Evolutionary conservation across 2,113 vertebrate species (phyloP), one percentile per base, ranked within the genome.

Genomic region (Axis porcinus): DNA sequence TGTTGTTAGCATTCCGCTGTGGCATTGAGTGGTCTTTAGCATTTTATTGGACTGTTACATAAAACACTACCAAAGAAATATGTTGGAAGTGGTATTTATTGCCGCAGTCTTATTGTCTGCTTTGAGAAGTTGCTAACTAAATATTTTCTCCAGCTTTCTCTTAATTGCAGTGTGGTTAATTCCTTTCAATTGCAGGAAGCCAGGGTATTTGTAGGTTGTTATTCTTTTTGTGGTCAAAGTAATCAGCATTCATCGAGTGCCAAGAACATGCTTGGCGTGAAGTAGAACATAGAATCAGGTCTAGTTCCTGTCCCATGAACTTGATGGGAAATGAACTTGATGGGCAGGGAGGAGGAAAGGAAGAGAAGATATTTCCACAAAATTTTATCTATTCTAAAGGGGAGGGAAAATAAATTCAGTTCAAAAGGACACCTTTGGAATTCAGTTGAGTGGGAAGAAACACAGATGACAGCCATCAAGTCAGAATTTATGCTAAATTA

Each of bases 141-240:
- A 81, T 93, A 97, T 96, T 95, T 97, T 91, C 89, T 94, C 70
- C 74, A 89, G 93, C 54, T 57, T 92, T 92, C 52, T 67, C 85
- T 55, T 96, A 91, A 92, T 94, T 94, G 90, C 92, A 50, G 43
- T 62, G 33, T 70, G 84, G 89, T 87, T 97, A 92, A 96, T 97
- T 97, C 89, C 81, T 88, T 85, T 96, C 87, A 40, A 45, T 36
- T 96, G 58, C 36, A 88, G 96, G 97, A 96, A 95, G 90, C 85
- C 81, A 55, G 52, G 85, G 91, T 91, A 83, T 95, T 97, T 95
- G 85, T 94, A 92, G 97, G 47, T 86, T 52, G 93, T 90, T 97
- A 62, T 98, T 96, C 62, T 86, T 97, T 95, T 67, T 96, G 94
- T 78, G 92, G 97, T 85, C 2, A 5, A 95, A 91, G 89, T 86